Percentiles rank a stretch among this genome's conserved stretches.
These are phyloP conservation scores for Trichoplusia ni DNA, from an alignment of 1,140 invertebrate species.

Conservation along the genomic window DNA sequence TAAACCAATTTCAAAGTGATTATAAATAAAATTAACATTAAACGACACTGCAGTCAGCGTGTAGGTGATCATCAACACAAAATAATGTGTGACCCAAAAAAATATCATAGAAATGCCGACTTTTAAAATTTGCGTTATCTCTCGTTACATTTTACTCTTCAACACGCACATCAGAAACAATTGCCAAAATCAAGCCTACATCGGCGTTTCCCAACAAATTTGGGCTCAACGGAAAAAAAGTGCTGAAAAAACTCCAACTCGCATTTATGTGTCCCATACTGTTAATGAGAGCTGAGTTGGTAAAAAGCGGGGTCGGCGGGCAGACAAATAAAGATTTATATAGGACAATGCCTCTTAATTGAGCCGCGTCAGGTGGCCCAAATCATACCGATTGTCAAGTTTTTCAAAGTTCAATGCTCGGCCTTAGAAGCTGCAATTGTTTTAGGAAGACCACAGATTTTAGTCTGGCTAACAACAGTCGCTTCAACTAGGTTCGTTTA, in stretches of 20 bases:
- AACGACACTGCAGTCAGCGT: too few relatives aligned
- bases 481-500: too few relatives aligned
- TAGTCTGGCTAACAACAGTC: not conserved
- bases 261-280: slow-evolving; percentile 8
- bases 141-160: too few relatives aligned
- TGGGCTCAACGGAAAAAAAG: not conserved
- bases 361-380: slow-evolving; percentile 25
- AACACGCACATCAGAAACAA: not conserved
- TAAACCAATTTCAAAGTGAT: too few relatives aligned
- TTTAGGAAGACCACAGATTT: too few relatives aligned
- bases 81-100: too few relatives aligned
- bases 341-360: slow-evolving; percentile 56
- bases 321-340: slow-evolving; percentile 50
- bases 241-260: slow-evolving; percentile 20
- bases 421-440: too few relatives aligned
- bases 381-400: slow-evolving; percentile 23
- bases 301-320: slow-evolving; percentile 36
- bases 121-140: too few relatives aligned
- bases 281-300: slow-evolving; percentile 33
- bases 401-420: slow-evolving; percentile 10
- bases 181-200: not conserved
- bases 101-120: too few relatives aligned
- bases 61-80: too few relatives aligned
- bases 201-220: slow-evolving; percentile 9
- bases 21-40: too few relatives aligned